Conservation (phyloP, 2,113 vertebrate species). For the Malurus alboscapulatus region DNA sequence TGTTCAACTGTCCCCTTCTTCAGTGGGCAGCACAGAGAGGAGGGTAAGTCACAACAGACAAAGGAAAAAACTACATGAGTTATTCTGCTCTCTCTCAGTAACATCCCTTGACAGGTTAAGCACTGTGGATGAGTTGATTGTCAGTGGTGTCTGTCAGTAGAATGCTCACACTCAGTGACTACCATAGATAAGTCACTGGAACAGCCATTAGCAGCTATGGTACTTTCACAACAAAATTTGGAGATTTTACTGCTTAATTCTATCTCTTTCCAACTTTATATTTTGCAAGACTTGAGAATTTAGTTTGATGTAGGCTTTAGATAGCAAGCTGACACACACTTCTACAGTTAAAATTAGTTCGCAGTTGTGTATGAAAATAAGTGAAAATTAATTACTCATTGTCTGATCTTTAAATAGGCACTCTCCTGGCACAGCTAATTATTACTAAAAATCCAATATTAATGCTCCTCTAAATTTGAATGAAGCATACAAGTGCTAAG, state of each 20-base stretch:
- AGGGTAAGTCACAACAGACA: neutral
- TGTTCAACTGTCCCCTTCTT: neutral
- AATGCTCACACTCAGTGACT: neutral
- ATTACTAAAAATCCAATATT: neutral
- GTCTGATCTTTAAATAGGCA: neutral
- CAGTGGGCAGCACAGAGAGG: neutral
- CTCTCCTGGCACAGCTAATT: neutral
- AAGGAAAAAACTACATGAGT: neutral
- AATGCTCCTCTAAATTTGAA: neutral
- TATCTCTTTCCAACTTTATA: neutral
- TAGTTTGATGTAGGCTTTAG: neutral
- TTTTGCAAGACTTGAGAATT: neutral
- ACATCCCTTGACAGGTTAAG: neutral
- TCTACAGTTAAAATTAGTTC: neutral
- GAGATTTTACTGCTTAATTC: too few species aligned
- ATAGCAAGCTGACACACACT: neutral
- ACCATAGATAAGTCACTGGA: fast-evolving
- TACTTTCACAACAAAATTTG: neutral
- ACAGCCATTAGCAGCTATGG: neutral
- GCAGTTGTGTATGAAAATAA: neutral
- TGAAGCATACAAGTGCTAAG: neutral
- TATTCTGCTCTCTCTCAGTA: neutral
- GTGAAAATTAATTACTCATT: neutral
- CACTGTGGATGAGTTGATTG: neutral
- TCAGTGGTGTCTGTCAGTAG: neutral